These are phyloP conservation scores for Dorcus hopei DNA, from an alignment of 2,888 invertebrate genomes.

Conservation along the genomic window DNA sequence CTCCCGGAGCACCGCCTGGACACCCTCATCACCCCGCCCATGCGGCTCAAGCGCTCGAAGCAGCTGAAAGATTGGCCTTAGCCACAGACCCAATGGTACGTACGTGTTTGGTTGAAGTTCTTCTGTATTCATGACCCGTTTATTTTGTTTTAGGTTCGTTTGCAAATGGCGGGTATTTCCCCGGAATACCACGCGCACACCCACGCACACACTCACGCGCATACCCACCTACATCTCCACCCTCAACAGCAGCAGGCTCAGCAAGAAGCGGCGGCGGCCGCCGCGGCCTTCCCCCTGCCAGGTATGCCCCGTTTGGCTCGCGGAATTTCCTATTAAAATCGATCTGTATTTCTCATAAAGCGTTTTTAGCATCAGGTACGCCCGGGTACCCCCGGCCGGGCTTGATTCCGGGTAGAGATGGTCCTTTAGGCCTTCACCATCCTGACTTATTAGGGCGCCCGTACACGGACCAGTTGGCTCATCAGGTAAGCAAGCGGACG, in stretches of 20 bases:
- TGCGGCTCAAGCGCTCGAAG: slow-evolving; percentile 61
- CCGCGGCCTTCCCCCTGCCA: slow-evolving; percentile 59
- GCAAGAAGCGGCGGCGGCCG: slow-evolving; percentile 58
- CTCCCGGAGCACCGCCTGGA: slow-evolving; percentile 53
- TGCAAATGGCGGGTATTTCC: slow-evolving; percentile 89
- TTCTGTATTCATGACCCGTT: background rate
- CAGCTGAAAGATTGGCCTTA: slow-evolving; percentile 75
- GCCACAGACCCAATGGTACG: slow-evolving; percentile 87
- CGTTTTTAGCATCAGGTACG: slow-evolving; percentile 49
- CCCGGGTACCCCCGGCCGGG: slow-evolving; percentile 62
- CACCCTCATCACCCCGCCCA: slow-evolving; percentile 56
- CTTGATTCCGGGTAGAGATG: slow-evolving; percentile 57
- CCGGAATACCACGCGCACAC: slow-evolving; percentile 91
- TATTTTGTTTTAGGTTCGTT: slow-evolving; percentile 53
- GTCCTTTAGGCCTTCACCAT: slow-evolving; percentile 67
- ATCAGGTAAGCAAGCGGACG: slow-evolving; percentile 53
- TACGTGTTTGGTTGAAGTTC: slow-evolving; percentile 1
- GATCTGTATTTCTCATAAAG: slow-evolving; percentile 3
- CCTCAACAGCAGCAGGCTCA: slow-evolving; percentile 75
- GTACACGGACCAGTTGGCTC: slow-evolving; percentile 78
- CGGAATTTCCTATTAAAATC: slow-evolving; percentile 1
- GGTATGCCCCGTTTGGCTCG: slow-evolving; percentile 41
- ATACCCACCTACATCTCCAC: slow-evolving; percentile 85
- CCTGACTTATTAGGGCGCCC: slow-evolving; percentile 77
- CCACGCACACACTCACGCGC: slow-evolving; percentile 88